Conservation (phyloP, 2,113 vertebrate species). For the Ceuthmochares aereus region DNA sequence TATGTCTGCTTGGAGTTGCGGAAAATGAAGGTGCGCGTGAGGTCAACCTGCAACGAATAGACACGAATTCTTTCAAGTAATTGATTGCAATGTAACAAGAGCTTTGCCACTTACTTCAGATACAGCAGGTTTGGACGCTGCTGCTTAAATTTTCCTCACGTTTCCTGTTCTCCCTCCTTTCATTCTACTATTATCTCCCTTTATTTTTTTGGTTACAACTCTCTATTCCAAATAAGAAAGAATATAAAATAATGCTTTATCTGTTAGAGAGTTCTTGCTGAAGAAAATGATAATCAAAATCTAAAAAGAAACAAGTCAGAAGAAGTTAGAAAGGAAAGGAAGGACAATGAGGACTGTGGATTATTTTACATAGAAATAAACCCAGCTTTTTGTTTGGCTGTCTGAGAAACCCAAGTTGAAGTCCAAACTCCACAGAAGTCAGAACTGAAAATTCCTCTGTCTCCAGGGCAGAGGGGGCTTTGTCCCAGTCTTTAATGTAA, state of each 20-base stretch:
- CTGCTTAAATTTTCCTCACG: neutral
- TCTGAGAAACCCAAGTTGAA: neutral
- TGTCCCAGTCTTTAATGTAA: neutral
- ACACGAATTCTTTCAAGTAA: neutral
- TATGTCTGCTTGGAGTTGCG: conserved; percentile 97
- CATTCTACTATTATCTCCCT: neutral
- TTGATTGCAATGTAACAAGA: neutral
- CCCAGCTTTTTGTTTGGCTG: neutral
- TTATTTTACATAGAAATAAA: neutral
- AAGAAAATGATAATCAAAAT: neutral
- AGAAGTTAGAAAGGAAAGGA: neutral
- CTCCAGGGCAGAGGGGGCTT: neutral
- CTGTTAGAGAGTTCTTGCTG: neutral
- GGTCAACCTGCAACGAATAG: conserved; percentile 84
- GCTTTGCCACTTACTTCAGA: neutral
- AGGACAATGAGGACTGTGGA: neutral
- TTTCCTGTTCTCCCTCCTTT: neutral
- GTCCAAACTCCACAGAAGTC: neutral
- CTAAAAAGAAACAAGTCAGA: neutral
- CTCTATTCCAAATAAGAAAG: neutral
- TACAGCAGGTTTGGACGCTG: neutral
- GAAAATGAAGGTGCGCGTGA: conserved; percentile 93
- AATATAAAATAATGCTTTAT: neutral
- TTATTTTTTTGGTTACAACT: neutral
- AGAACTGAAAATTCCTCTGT: neutral